A percentile compares a stretch with the other conserved stretches of the same genome.
Evolutionary conservation across 2,113 vertebrate species (phyloP).

Genomic region (Atlantisia rogersi): DNA sequence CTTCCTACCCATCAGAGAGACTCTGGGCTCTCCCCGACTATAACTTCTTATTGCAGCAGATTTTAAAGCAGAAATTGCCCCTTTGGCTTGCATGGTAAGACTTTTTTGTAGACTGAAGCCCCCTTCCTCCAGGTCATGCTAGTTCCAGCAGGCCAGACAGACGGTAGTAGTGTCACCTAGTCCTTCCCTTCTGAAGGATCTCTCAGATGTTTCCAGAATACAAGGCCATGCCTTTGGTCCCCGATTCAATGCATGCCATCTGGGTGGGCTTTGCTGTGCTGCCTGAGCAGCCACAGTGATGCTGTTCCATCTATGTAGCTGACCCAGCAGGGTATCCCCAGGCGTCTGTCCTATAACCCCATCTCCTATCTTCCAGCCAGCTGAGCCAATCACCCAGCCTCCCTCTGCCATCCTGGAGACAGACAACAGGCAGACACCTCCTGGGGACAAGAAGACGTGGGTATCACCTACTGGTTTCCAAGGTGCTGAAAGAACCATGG

Average conservation of each 20-base stretch:
- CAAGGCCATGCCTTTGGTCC: background rate
- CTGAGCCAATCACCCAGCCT: background rate
- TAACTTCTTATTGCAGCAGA: background rate
- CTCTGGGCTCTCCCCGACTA: background rate
- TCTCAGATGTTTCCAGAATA: background rate
- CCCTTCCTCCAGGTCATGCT: background rate
- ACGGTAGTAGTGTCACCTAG: background rate
- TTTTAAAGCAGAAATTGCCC: background rate
- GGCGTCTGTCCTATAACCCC: background rate
- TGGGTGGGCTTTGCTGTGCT: accelerated
- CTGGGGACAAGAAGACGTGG: background rate
- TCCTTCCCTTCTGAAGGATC: background rate
- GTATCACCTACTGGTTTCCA: background rate
- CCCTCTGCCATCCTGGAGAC: background rate
- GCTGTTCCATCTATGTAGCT: background rate
- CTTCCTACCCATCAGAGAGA: background rate
- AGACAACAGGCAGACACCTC: background rate
- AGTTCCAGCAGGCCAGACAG: background rate
- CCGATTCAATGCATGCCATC: background rate
- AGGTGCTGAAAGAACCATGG: background rate
- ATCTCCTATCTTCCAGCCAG: background rate
- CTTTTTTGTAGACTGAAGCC: background rate
- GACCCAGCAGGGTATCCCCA: background rate
- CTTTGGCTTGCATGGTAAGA: background rate
- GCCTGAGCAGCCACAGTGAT: background rate